Evolutionary conservation across 2,888 invertebrate genomes (phyloP).

Genomic region (Xestoiulus laeticollis): DNA sequence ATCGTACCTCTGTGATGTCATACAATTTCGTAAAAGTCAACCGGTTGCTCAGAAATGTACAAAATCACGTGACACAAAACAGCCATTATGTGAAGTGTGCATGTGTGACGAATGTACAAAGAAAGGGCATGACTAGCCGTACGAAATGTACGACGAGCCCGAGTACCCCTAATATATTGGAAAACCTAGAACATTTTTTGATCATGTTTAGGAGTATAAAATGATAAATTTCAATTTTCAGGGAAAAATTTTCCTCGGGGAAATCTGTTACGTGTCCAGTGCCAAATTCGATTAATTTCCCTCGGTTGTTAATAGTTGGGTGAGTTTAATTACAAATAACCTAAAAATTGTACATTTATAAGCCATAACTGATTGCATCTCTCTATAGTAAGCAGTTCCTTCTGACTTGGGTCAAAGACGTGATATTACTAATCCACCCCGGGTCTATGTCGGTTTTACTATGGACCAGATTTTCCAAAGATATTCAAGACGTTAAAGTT

Average conservation of each 20-base stretch:
- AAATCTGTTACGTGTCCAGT: background rate
- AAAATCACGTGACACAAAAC: too few relatives aligned
- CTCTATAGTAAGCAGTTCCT: conserved; percentile 23
- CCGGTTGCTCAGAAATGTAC: too few relatives aligned
- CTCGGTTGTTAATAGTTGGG: conserved; percentile 42
- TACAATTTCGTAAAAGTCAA: too few relatives aligned
- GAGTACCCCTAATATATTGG: too few relatives aligned
- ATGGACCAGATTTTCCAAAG: conserved; percentile 26
- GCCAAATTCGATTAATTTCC: conserved; percentile 47
- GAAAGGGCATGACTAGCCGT: too few relatives aligned
- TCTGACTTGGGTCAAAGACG: conserved; percentile 45
- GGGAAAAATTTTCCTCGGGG: background rate
- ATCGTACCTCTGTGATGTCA: too few relatives aligned
- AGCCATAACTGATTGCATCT: conserved; percentile 16
- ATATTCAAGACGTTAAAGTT: conserved; percentile 43
- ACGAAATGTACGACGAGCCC: too few relatives aligned
- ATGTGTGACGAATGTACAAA: too few relatives aligned
- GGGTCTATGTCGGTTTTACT: conserved; percentile 1
- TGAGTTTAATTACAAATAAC: background rate
- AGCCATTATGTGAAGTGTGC: too few relatives aligned
- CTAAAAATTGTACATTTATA: background rate
- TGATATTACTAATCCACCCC: conserved; percentile 27
- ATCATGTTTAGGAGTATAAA: too few relatives aligned
- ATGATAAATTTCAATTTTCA: background rate
- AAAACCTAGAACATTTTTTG: too few relatives aligned